phyloP scores from a whole-genome alignment of 2,113 vertebrate genomes.

The Laterallus jamaicensis region DNA sequence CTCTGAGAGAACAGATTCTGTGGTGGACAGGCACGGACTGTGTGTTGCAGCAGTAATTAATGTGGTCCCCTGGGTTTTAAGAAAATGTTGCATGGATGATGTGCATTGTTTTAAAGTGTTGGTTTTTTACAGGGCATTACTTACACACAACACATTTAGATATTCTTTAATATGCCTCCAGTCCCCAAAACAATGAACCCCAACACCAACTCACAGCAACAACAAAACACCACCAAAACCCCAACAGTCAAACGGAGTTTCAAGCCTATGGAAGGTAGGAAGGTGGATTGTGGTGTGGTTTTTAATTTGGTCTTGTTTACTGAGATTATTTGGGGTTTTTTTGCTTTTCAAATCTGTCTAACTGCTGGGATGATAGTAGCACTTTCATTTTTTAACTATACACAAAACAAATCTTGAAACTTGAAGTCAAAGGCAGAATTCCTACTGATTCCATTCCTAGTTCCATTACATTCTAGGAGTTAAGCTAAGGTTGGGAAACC shows the following conservation, averaged over 20 bases:
- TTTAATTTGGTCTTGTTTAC: not conserved
- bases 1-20: not conserved
- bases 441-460: not conserved
- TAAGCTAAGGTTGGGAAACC: not conserved
- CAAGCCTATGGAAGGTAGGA: not conserved
- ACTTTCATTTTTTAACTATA: not conserved
- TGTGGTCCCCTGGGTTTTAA: not conserved
- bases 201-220: not conserved
- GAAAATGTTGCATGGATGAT: not conserved
- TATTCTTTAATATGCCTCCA: not conserved
- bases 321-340: no score
- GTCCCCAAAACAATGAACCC: not conserved
- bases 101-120: not conserved
- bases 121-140: not conserved
- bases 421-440: not conserved
- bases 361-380: not conserved
- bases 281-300: rapidly evolving
- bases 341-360: not conserved
- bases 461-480: not conserved
- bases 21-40: not conserved
- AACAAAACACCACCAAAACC: not conserved
- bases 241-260: not conserved
- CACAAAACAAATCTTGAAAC: not conserved
- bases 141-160: not conserved
- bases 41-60: not conserved